Base-by-base conservation (phyloP, 2,888 invertebrate genomes). In the Drosophila infuscata region DNA sequence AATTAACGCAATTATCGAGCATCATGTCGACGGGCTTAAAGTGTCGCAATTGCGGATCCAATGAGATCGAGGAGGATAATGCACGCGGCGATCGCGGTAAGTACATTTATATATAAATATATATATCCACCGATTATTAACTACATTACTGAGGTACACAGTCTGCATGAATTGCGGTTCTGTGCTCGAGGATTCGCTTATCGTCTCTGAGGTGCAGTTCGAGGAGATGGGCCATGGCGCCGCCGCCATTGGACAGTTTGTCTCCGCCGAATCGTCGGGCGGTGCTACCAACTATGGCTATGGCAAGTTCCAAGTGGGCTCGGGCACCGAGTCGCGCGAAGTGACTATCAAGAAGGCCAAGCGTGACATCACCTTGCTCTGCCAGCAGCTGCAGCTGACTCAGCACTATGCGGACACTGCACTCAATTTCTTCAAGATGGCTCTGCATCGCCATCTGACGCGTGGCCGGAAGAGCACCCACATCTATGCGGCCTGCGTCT, bases 141-240 rank as follows among this genome's bases (percentile, higher is more conserved):
- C 25, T 25, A 35, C 11, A 43, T 48, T 36, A 12, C 29, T 35
- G 41, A 5, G 29, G 2, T 8, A 8, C 70, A 96, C 97, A 12
- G 98, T 99, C 1, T 99, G 99, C 93, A 99, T 97, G 33, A 96
- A 96, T 91, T 99, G 99, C 94, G 99, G 99, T 33, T 96, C 97
- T 9, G 99, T 99, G 2, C 94, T 99, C 20, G 99, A 99, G 92
- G 98, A 99, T 91, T 98, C 97, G 89, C 96, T 98, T 63, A 99
- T 99, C 91, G 99, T 99, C 32, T 97, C 98, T 3, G 99, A 99
- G 93, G 96, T 99, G 32, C 98, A 98, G 93, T 99, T 99, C 91
- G 97, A 98, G 93, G 99, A 99, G 92, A 96, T 96, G 91, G 96
- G 97, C 11, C 96, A 96, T 91, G 99, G 99, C 33, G 97, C 96